Evolutionary conservation across 2,797 vertebrate species (phyloP).

Genomic region (Ibycter americanus): DNA sequence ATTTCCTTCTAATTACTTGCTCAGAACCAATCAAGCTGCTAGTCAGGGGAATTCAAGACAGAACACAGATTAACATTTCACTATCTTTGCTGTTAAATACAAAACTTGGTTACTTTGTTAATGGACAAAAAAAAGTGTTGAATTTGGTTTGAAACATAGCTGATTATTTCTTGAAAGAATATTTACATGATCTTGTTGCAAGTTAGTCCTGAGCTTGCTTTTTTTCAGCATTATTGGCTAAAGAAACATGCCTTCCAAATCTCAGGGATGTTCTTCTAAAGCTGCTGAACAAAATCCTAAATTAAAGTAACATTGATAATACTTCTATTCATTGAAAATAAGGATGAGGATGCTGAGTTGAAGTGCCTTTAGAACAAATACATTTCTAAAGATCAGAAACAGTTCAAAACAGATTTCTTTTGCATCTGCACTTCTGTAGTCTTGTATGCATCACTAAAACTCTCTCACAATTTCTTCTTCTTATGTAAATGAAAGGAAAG

Average conservation of each 20-base stretch:
- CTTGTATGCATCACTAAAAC: neutral
- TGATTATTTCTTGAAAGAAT: neutral
- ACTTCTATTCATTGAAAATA: neutral
- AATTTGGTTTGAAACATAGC: neutral
- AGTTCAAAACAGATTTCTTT: neutral
- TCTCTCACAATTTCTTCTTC: neutral
- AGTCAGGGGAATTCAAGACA: slow-evolving; percentile 1
- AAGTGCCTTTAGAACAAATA: neutral
- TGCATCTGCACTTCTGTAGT: neutral
- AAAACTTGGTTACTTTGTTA: neutral
- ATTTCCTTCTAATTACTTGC: slow-evolving; percentile 43
- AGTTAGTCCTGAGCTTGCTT: neutral
- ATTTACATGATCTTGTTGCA: neutral
- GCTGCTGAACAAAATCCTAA: neutral
- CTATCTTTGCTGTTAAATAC: neutral
- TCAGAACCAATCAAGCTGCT: slow-evolving; percentile 1
- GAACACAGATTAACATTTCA: neutral
- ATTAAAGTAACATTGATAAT: neutral
- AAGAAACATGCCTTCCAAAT: neutral
- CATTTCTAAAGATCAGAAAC: neutral
- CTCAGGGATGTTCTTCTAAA: neutral
- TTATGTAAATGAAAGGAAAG: neutral
- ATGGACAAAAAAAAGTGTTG: neutral
- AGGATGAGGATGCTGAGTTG: neutral
- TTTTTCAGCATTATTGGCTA: neutral